Percentiles rank a stretch among this genome's conserved stretches.
These are phyloP conservation scores for Melanostoma scalare DNA, from an alignment of 2,888 invertebrate genomes.

Conservation along the genomic window DNA sequence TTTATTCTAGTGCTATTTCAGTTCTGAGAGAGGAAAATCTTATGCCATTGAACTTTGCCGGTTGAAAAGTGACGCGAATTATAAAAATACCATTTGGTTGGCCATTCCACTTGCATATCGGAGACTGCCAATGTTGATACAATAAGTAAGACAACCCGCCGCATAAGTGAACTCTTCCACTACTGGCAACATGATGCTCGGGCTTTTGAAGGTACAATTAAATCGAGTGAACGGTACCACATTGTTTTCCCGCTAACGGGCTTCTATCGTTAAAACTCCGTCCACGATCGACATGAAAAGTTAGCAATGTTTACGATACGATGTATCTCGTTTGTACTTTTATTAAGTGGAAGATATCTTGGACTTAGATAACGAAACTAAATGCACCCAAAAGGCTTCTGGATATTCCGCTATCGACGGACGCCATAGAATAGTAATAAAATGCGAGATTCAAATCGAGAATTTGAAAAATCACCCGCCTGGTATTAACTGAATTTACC, in stretches of 20 bases:
- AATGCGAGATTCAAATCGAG: constrained; percentile 46
- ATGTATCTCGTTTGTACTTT: constrained; percentile 34
- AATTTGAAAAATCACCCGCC: constrained; percentile 64
- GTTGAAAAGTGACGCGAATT: constrained; percentile 9
- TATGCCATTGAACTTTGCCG: constrained; percentile 60
- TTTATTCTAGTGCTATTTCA: constrained; percentile 37
- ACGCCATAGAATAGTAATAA: constrained; percentile 19
- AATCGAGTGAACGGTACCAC: constrained; percentile 12
- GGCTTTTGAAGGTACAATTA: constrained; percentile 22
- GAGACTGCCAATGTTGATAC: not conserved
- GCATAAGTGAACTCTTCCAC: constrained; percentile 24
- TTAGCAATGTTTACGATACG: constrained; percentile 54
- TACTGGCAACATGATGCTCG: constrained; percentile 40
- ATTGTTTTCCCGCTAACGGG: constrained; percentile 52
- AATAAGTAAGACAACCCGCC: constrained; percentile 35
- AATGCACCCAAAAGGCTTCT: constrained; percentile 69
- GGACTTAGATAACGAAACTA: constrained; percentile 57
- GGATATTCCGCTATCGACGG: constrained; percentile 47
- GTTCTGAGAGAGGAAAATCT: constrained; percentile 30
- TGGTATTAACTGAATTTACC: constrained; percentile 32
- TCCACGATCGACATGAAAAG: constrained; percentile 19
- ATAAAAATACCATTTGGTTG: constrained; percentile 29
- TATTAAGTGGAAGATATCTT: constrained; percentile 58
- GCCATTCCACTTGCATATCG: not conserved
- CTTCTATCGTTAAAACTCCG: constrained; percentile 14